phyloP scores from a whole-genome alignment of 1,140 invertebrate species.

The Pseudomyrmex gracilis region DNA sequence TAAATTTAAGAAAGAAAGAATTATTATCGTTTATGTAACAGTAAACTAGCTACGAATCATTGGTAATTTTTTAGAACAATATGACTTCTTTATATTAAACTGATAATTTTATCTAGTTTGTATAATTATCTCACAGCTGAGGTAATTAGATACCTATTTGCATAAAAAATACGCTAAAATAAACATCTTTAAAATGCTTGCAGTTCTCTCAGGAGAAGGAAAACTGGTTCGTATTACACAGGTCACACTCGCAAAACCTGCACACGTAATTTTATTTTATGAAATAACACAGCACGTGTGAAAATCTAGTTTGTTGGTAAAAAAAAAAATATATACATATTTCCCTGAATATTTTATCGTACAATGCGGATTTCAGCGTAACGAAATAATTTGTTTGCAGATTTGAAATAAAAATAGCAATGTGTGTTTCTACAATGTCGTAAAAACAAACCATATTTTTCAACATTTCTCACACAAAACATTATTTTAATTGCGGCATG shows the following conservation, averaged over 20 bases:
- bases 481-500: slow-evolving; percentile 2
- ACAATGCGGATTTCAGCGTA: slow-evolving; percentile 2
- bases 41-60: too few relatives aligned
- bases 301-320: not conserved
- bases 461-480: not conserved
- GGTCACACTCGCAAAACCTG: not conserved
- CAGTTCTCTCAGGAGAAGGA: too few relatives aligned
- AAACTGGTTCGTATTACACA: too few relatives aligned
- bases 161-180: too few relatives aligned
- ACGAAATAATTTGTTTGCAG: slow-evolving; percentile 25
- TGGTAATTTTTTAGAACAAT: too few relatives aligned
- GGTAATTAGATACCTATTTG: too few relatives aligned
- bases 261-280: slow-evolving; percentile 26
- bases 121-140: too few relatives aligned
- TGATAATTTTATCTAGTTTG: too few relatives aligned
- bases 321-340: slow-evolving; percentile 5
- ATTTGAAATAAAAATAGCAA: slow-evolving; percentile 1
- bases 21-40: too few relatives aligned
- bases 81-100: too few relatives aligned
- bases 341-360: not conserved
- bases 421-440: not conserved
- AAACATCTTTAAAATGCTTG: too few relatives aligned
- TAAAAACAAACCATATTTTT: slow-evolving; percentile 12
- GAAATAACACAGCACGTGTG: not conserved
- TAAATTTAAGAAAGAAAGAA: too few relatives aligned